phyloP scores from a whole-genome alignment of 2,797 vertebrate genomes.

The Molossus molossus region DNA sequence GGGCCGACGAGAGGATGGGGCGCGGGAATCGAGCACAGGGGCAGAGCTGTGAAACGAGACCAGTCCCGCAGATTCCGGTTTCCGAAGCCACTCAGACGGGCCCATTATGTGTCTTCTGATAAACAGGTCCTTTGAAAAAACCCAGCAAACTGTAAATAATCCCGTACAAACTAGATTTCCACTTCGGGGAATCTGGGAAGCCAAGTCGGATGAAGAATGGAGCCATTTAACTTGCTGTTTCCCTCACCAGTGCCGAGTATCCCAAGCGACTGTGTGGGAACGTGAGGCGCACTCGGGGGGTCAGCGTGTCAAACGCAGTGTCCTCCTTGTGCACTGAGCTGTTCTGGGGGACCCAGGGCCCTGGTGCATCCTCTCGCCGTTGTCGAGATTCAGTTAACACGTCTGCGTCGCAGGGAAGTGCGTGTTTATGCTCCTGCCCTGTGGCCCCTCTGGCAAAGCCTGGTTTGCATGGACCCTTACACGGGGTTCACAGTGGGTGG shows the following conservation, averaged over 20 bases:
- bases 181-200: slow-evolving; percentile 36
- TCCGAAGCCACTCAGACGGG: not conserved
- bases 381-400: not conserved
- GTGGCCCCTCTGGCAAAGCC: not conserved
- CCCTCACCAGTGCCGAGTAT: not conserved
- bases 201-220: slow-evolving; percentile 71
- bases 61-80: not conserved
- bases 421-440: not conserved
- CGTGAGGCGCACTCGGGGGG: not conserved
- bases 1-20: not conserved
- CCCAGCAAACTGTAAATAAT: slow-evolving; percentile 74
- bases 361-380: not conserved
- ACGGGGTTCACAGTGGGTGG: not conserved
- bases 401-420: not conserved
- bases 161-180: slow-evolving; percentile 70
- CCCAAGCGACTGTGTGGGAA: not conserved
- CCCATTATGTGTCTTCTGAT: not conserved
- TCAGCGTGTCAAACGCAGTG: not conserved
- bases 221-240: slow-evolving; percentile 23
- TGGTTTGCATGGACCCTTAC: not conserved
- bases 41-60: not conserved
- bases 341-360: not conserved
- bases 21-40: not conserved
- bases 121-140: slow-evolving; percentile 10
- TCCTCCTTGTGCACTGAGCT: not conserved